Evolutionary conservation across 2,113 vertebrate genomes (phyloP).

Genomic region (Solenodon paradoxus): DNA sequence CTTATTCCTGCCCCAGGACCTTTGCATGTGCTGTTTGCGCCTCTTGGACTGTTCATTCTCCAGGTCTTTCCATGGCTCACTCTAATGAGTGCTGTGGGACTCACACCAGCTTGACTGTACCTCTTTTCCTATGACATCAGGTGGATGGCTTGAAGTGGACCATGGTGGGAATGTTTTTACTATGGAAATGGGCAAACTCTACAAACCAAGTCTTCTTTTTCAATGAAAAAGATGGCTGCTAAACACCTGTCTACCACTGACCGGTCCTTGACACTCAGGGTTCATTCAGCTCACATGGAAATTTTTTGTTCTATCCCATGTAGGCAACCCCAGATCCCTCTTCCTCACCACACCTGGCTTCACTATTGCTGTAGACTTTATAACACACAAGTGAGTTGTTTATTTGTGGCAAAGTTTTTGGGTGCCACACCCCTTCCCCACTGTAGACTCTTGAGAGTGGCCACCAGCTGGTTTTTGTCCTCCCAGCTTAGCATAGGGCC

Average conservation of each 20-base stretch:
- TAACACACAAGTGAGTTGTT: neutral
- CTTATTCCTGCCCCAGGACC: neutral
- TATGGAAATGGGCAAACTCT: neutral
- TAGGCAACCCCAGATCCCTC: neutral
- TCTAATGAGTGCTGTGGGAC: no score
- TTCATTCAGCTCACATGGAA: neutral
- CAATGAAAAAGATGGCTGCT: neutral
- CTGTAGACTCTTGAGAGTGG: neutral
- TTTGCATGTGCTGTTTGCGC: neutral
- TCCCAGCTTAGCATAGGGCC: rapidly evolving
- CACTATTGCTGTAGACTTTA: neutral
- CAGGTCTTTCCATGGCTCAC: neutral
- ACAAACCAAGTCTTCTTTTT: neutral
- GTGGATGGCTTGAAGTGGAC: neutral
- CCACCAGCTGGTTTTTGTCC: neutral
- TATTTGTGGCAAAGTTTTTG: neutral
- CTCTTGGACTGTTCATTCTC: neutral
- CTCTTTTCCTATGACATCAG: neutral
- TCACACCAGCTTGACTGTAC: neutral
- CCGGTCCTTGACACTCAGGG: neutral
- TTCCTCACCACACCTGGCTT: neutral
- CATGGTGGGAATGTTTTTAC: neutral
- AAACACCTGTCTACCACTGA: neutral
- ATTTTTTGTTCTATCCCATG: rapidly evolving
- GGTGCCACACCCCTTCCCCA: neutral